phyloP scores from a whole-genome alignment of 2,797 vertebrate species.

The Parauchenoglanis ngamensis region DNA sequence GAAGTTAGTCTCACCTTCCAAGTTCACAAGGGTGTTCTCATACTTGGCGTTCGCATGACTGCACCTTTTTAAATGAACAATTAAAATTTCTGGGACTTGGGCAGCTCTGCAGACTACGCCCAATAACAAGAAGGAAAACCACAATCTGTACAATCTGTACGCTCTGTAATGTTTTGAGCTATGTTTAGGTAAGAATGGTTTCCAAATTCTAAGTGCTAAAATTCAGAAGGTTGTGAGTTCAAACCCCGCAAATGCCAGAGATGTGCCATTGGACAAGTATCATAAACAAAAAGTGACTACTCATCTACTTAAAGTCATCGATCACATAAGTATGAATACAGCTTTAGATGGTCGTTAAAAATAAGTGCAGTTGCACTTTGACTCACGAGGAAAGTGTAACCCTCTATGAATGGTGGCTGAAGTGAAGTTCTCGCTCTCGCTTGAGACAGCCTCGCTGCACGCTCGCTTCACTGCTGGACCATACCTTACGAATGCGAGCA shows the following conservation, averaged over 20 bases:
- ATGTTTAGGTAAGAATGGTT: background rate
- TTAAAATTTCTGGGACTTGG: background rate
- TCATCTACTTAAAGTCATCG: background rate
- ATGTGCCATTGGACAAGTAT: background rate
- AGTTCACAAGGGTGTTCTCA: background rate
- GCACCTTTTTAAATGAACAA: background rate
- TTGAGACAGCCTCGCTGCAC: background rate
- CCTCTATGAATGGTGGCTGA: background rate
- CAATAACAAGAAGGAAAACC: background rate
- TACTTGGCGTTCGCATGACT: background rate
- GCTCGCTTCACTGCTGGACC: background rate
- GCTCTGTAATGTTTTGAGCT: background rate
- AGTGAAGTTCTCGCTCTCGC: background rate
- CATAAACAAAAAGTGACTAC: background rate
- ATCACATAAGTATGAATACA: background rate
- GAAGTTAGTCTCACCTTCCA: background rate
- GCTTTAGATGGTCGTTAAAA: background rate
- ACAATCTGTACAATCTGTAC: background rate
- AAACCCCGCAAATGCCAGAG: background rate
- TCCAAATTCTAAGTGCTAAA: background rate
- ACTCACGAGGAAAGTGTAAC: background rate
- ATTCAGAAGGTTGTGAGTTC: background rate
- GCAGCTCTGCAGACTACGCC: background rate
- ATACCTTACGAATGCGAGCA: background rate
- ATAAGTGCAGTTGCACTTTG: background rate